Evolutionary conservation across 2,113 vertebrate genomes (phyloP).

Genomic region (Platysternon megacephalum): DNA sequence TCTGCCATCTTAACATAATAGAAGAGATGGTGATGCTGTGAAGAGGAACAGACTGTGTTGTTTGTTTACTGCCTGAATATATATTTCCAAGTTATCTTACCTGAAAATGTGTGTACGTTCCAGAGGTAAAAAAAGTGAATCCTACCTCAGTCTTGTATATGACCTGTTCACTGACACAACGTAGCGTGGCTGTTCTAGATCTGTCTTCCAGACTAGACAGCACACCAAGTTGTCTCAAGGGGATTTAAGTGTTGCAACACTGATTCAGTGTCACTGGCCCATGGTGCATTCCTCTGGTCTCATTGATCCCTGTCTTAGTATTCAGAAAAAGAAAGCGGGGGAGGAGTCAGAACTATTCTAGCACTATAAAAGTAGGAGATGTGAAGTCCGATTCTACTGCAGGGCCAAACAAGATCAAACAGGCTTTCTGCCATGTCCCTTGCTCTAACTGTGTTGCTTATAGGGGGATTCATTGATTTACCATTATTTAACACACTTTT

Average conservation of each 20-base stretch:
- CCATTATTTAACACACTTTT: not conserved
- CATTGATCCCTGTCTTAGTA: not conserved
- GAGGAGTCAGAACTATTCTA: not conserved
- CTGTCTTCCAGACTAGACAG: not conserved
- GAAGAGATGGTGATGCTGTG: not conserved
- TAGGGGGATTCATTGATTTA: not conserved
- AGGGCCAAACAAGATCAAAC: not conserved
- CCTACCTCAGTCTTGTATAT: not conserved
- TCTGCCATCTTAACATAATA: not conserved
- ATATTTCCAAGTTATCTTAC: rapidly evolving
- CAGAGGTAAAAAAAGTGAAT: not conserved
- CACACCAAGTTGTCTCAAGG: not conserved
- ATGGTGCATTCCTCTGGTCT: not conserved
- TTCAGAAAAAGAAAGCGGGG: not conserved
- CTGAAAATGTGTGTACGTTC: rapidly evolving
- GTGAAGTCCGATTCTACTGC: not conserved
- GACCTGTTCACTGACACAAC: not conserved
- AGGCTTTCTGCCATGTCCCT: not conserved
- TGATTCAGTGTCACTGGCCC: not conserved
- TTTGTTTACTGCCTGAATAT: not conserved
- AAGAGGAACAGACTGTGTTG: not conserved
- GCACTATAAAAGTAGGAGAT: not conserved
- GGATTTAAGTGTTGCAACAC: not conserved
- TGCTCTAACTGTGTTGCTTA: not conserved
- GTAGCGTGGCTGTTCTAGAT: not conserved